Percentiles rank a stretch among this genome's conserved stretches.
These are phyloP conservation scores for Drosophila cognata DNA, from an alignment of 2,888 invertebrate genomes.

Conservation along the genomic window DNA sequence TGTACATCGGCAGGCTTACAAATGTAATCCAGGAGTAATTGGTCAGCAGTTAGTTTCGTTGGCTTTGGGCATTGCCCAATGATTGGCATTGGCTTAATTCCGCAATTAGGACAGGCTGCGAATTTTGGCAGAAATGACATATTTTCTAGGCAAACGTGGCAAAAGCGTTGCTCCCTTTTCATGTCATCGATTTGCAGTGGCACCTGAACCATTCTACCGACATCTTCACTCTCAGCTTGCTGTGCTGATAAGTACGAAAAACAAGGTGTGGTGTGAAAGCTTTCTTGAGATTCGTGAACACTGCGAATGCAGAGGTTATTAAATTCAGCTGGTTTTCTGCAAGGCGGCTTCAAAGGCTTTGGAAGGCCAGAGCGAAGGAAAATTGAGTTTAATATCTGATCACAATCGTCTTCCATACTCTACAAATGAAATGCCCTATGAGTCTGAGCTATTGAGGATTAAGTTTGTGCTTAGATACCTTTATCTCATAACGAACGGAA, in stretches of 20 bases:
- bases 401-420: slow-evolving; percentile 60
- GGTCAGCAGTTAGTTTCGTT: slow-evolving; percentile 70
- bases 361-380: not conserved
- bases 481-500: slow-evolving; percentile 61
- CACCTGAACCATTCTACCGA: not conserved
- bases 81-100: slow-evolving; percentile 74
- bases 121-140: slow-evolving; percentile 84
- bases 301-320: not conserved
- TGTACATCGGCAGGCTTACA: slow-evolving; percentile 23
- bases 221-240: slow-evolving; percentile 1
- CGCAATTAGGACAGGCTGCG: slow-evolving; percentile 83
- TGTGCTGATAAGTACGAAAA: slow-evolving; percentile 23
- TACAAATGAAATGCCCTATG: not conserved
- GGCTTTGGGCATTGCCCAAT: slow-evolving; percentile 59
- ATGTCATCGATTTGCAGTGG: slow-evolving; percentile 15
- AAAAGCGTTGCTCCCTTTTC: slow-evolving; percentile 56
- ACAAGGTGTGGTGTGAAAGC: not conserved
- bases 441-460: no score
- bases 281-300: not conserved
- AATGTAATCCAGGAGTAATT: slow-evolving; percentile 71
- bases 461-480: slow-evolving; percentile 25
- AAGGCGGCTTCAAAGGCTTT: slow-evolving; percentile 7
- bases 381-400: slow-evolving; percentile 24
- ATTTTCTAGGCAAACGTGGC: slow-evolving; percentile 79
- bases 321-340: not conserved